These are phyloP conservation scores for Apeira syringaria DNA, from an alignment of 2,888 invertebrate species.

Conservation along the genomic window DNA sequence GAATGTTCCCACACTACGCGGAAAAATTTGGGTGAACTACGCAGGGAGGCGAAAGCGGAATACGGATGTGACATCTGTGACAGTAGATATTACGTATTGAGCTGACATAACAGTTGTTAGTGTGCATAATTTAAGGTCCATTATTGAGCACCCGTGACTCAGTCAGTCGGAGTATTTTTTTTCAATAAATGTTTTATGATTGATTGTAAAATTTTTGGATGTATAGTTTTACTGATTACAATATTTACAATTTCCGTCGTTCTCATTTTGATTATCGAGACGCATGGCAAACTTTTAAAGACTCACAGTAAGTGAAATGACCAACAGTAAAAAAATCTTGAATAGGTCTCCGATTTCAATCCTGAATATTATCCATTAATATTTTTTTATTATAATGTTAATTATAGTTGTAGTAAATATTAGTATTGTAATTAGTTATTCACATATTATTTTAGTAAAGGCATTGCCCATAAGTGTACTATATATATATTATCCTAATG, in stretches of 20 bases:
- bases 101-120: conserved; percentile 14
- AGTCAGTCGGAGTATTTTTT: not conserved
- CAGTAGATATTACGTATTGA: conserved; percentile 12
- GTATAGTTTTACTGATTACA: too few species aligned
- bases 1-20: not conserved
- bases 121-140: conserved; percentile 6
- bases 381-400: too few species aligned
- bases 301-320: not conserved
- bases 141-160: conserved; percentile 1
- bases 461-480: too few species aligned
- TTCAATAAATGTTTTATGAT: conserved; percentile 2
- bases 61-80: conserved; percentile 32
- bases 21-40: conserved; percentile 5
- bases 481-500: too few species aligned
- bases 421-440: too few species aligned
- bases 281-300: not conserved
- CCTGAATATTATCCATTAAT: too few species aligned
- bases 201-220: not conserved
- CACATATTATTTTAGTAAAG: too few species aligned
- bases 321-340: too few species aligned
- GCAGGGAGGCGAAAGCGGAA: conserved; percentile 41
- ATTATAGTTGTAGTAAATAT: too few species aligned
- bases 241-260: too few species aligned
- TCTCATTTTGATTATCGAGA: too few species aligned
- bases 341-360: too few species aligned